A percentile compares a stretch with the other conserved stretches of the same genome.
Conservation (phyloP, 2,888 invertebrate genomes). For the Beris morrisii region DNA sequence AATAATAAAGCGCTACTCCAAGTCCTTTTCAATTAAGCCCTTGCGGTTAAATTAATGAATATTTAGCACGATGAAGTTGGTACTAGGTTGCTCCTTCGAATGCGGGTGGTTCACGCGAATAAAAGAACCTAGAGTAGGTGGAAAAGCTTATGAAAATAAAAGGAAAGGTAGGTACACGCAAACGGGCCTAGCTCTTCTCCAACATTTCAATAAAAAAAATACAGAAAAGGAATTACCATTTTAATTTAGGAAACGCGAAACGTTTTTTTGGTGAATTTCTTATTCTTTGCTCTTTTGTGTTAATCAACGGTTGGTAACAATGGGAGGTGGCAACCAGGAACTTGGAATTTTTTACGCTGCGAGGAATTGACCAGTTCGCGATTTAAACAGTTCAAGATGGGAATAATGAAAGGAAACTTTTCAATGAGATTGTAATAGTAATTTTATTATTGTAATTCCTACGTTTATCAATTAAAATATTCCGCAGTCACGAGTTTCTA, state of each 20-base stretch:
- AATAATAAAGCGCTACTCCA: constrained; percentile 9
- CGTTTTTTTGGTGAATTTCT: not conserved
- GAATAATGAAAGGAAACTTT: too few species aligned
- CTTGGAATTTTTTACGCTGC: too few species aligned
- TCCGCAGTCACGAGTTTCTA: too few species aligned
- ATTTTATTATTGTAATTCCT: too few species aligned
- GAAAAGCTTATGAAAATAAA: not conserved
- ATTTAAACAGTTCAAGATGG: too few species aligned
- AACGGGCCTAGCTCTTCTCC: not conserved
- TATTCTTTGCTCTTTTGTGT: not conserved
- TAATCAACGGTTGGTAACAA: constrained; percentile 11
- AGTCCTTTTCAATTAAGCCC: constrained; percentile 37
- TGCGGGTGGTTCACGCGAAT: not conserved
- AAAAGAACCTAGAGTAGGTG: not conserved
- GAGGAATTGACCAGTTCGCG: too few species aligned
- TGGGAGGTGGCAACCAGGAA: too few species aligned
- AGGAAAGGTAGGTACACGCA: not conserved
- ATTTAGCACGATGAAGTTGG: constrained; percentile 29
- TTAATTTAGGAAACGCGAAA: constrained; percentile 22
- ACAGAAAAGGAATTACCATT: constrained; percentile 22
- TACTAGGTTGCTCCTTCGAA: too few species aligned
- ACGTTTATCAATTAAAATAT: too few species aligned
- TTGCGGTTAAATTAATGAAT: constrained; percentile 37
- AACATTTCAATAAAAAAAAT: constrained; percentile 32
- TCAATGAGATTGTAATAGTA: too few species aligned